Conservation (phyloP, 2,888 invertebrate species). For the Nomada fabriciana region DNA sequence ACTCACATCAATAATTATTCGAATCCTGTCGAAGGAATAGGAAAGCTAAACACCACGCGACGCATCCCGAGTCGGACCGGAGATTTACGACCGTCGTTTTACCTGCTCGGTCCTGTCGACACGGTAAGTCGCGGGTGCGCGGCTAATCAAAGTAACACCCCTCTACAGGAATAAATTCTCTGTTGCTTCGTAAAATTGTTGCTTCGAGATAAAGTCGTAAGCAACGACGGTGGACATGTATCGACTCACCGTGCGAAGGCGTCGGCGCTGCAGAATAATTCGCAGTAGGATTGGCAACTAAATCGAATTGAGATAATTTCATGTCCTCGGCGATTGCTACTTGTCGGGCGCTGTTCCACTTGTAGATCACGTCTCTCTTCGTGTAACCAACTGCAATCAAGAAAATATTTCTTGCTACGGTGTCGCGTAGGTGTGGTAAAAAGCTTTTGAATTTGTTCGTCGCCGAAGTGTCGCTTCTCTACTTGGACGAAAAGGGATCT, state of each 20-base stretch:
- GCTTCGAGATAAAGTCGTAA: not conserved
- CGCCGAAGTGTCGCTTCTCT: conserved; percentile 8
- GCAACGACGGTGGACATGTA: too few species aligned
- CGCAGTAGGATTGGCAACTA: conserved; percentile 90
- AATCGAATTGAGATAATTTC: conserved; percentile 93
- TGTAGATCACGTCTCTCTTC: conserved; percentile 89
- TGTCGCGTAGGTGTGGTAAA: not conserved
- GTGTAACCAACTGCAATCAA: conserved; percentile 88
- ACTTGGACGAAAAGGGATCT: conserved; percentile 4
- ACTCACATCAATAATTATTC: too few species aligned
- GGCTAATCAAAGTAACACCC: too few species aligned
- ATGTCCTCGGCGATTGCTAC: conserved; percentile 93
- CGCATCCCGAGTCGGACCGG: too few species aligned
- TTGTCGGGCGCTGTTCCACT: conserved; percentile 90
- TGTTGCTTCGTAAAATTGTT: not conserved
- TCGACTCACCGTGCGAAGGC: conserved; percentile 77
- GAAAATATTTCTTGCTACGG: conserved; percentile 58
- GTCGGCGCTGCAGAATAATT: conserved; percentile 86
- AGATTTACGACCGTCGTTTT: too few species aligned
- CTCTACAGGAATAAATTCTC: not conserved
- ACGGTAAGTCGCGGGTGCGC: too few species aligned
- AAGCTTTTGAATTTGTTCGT: conserved; percentile 15
- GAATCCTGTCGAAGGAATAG: too few species aligned
- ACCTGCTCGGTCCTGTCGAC: too few species aligned
- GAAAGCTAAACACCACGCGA: too few species aligned